phyloP scores from a whole-genome alignment of 1,140 invertebrate genomes.

The Camponotus pennsylvanicus region DNA sequence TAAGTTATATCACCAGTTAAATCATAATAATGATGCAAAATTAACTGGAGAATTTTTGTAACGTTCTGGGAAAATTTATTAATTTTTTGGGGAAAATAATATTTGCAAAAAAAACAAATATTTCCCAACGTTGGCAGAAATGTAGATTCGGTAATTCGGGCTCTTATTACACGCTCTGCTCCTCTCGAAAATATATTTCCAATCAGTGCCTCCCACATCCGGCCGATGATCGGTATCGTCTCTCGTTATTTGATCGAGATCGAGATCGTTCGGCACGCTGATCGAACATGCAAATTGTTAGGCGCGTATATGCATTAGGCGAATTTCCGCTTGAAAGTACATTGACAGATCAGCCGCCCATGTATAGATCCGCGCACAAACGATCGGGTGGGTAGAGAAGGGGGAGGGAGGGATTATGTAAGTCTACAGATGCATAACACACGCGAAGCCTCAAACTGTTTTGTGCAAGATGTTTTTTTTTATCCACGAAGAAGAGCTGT shows the following conservation, averaged over 20 bases:
- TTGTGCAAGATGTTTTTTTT: not conserved
- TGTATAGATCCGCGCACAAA: slow-evolving; percentile 55
- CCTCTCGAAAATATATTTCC: not conserved
- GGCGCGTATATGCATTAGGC: slow-evolving; percentile 49
- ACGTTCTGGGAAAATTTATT: no score
- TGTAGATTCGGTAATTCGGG: not conserved
- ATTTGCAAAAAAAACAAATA: no score
- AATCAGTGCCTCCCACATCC: slow-evolving; percentile 42
- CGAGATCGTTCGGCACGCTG: slow-evolving; percentile 30
- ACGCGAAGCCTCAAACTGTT: slow-evolving; percentile 44
- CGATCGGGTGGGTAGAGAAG: slow-evolving; percentile 51
- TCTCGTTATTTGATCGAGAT: slow-evolving; percentile 26
- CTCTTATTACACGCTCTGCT: not conserved
- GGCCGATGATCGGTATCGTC: slow-evolving; percentile 27
- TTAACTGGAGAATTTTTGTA: no score
- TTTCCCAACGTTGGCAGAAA: not conserved
- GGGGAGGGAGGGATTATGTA: slow-evolving; percentile 66
- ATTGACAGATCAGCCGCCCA: slow-evolving; percentile 70
- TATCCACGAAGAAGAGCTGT: not conserved
- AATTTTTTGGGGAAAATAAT: no score
- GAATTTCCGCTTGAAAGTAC: slow-evolving; percentile 72
- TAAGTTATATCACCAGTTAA: no score
- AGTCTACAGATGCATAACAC: slow-evolving; percentile 46
- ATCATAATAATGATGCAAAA: no score
- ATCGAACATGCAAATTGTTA: slow-evolving; percentile 72